Conservation (phyloP, 2,888 invertebrate genomes). For the Hypolimnas misippus region DNA sequence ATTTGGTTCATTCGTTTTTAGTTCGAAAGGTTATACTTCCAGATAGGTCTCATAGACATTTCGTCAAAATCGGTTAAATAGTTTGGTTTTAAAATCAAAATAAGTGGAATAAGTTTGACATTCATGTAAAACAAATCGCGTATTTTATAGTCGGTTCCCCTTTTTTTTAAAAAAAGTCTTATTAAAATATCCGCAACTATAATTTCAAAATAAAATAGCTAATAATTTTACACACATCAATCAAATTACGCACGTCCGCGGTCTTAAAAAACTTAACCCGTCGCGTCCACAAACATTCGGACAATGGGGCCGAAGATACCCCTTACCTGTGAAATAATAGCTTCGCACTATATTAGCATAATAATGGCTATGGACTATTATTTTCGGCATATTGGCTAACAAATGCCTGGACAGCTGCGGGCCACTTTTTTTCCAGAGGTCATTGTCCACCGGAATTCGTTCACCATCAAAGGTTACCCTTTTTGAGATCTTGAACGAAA, state of each 20-base stretch:
- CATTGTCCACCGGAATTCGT: conserved; percentile 75
- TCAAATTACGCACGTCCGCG: conserved; percentile 70
- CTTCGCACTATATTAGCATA: conserved; percentile 73
- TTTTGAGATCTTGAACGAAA: conserved; percentile 38
- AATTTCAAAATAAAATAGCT: conserved; percentile 8
- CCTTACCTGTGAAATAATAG: conserved; percentile 77
- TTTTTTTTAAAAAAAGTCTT: no score
- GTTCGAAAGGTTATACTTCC: no score
- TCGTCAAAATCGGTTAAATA: no score
- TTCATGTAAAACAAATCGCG: no score
- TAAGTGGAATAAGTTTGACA: no score
- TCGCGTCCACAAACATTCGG: conserved; percentile 57
- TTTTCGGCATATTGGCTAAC: conserved; percentile 74
- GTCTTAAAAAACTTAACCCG: conserved; percentile 64
- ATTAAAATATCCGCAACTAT: no score
- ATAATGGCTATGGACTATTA: conserved; percentile 77
- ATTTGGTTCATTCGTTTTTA: no score
- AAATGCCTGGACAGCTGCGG: conserved; percentile 76
- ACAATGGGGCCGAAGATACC: conserved; percentile 65
- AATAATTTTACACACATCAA: conserved; percentile 66
- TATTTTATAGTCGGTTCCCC: no score
- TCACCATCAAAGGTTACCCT: conserved; percentile 64
- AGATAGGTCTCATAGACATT: no score
- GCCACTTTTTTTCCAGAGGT: conserved; percentile 57
- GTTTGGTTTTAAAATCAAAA: no score